These are phyloP conservation scores for Oryzaephilus surinamensis DNA, from an alignment of 1,140 invertebrate genomes.

Conservation along the genomic window DNA sequence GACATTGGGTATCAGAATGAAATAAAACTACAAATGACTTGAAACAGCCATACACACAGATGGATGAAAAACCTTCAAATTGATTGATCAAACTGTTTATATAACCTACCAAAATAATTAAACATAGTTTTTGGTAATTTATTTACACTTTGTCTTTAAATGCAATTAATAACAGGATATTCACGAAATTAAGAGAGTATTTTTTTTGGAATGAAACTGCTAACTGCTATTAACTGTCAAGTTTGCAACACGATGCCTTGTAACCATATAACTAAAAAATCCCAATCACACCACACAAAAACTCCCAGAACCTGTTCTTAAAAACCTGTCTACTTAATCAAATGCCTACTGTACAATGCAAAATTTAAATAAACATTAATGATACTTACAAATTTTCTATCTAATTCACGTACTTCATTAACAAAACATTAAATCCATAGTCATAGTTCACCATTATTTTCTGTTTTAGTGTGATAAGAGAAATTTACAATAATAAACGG, in stretches of 20 bases:
- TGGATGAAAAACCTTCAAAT: too few species aligned
- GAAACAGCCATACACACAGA: too few species aligned
- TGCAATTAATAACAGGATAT: too few species aligned
- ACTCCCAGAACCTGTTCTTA: slow-evolving; percentile 11
- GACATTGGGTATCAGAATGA: slow-evolving; percentile 24
- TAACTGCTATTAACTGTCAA: slow-evolving; percentile 20
- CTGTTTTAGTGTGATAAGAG: slow-evolving; percentile 19
- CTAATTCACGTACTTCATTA: slow-evolving; percentile 16
- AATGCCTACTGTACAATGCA: too few species aligned
- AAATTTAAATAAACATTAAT: neutral
- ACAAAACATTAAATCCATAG: slow-evolving; percentile 25
- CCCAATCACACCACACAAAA: slow-evolving; percentile 21
- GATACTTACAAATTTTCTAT: slow-evolving; percentile 13
- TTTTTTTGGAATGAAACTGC: too few species aligned
- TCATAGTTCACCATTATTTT: slow-evolving; percentile 26
- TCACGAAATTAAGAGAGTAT: too few species aligned
- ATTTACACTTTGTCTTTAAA: too few species aligned
- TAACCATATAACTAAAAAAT: slow-evolving; percentile 16
- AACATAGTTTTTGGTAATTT: too few species aligned
- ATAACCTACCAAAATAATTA: too few species aligned
- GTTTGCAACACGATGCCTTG: slow-evolving; percentile 16
- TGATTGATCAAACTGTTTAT: too few species aligned
- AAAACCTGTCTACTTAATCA: slow-evolving; percentile 5
- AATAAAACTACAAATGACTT: slow-evolving; percentile 25
- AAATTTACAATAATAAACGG: slow-evolving; percentile 21